phyloP scores from a whole-genome alignment of 2,797 vertebrate species.

The Xenopus petersii region DNA sequence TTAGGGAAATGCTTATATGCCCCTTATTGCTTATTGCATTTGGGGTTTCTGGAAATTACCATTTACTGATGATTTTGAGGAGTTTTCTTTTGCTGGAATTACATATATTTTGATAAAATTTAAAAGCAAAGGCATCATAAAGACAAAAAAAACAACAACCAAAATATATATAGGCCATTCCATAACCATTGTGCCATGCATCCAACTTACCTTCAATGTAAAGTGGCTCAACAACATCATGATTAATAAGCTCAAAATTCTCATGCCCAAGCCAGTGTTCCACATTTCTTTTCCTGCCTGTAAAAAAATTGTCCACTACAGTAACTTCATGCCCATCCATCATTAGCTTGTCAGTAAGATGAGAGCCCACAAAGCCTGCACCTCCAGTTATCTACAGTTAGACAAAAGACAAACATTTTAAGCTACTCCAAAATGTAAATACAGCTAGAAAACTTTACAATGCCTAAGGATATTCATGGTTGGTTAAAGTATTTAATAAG shows the following conservation, averaged over 20 bases:
- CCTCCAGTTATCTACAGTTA: slow-evolving; percentile 82
- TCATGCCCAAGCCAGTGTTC: slow-evolving; percentile 99
- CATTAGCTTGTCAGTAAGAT: slow-evolving; percentile 98
- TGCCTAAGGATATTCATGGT: no score
- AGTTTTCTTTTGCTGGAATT: no score
- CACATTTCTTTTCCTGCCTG: slow-evolving; percentile 95
- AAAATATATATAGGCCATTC: no score
- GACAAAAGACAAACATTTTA: slow-evolving; percentile 46
- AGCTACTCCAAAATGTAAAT: slow-evolving; percentile 50
- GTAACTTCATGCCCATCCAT: slow-evolving; percentile 99
- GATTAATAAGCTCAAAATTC: slow-evolving; percentile 98
- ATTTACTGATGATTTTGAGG: no score
- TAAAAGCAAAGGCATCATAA: no score
- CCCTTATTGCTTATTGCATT: no score
- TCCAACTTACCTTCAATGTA: slow-evolving; percentile 89
- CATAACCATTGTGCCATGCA: background rate
- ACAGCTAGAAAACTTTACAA: background rate
- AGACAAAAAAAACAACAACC: no score
- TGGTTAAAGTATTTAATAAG: no score
- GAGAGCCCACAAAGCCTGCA: slow-evolving; percentile 96
- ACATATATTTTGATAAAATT: no score
- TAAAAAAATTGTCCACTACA: slow-evolving; percentile 99
- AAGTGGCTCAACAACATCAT: slow-evolving; percentile 95
- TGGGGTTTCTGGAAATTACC: no score
- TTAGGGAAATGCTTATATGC: no score